Evolutionary conservation across 1,140 invertebrate species (phyloP), one percentile per base, ranked within the genome.

Genomic region (Drosophila watanabei): DNA sequence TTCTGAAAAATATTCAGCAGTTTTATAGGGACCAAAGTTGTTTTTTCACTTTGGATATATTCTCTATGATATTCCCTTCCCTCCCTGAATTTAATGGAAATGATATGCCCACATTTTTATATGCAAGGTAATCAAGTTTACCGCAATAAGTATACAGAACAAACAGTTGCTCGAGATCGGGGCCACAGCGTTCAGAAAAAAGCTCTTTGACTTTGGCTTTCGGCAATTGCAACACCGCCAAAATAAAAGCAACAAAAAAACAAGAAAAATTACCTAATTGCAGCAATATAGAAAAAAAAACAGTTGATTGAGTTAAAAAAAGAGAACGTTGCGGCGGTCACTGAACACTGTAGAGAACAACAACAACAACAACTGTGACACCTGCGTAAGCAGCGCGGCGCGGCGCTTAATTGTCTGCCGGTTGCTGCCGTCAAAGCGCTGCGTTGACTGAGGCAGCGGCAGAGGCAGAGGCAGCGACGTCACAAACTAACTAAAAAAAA

Each of bases 321-420:
- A 72, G 56, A 69, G 56, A 71, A 81, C 78, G 73, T 85, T 85
- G 49, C 32, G 56, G 51, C 46, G 64, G 75, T 75, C 68, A 70
- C 57, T 82, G 59, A 56, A n/a, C 33, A 56, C 63, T 54, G 54
- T 56, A 24, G 30, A 64, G 33, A 43, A 63, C 35, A 71, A 51
- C 63, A 49, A 59, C 54, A 58, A 37, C 24, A 56, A 56, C 56
- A 59, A 33, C 28, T 45, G 30, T 20, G 61, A 64, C 58, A 68
- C 57, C 64, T 68, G 57, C 41, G 41, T 68, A 62, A 68, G 58
- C 63, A 41, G 54, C 63, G 64, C 51, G 48, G 61, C 20, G 58
- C 69, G 56, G 32, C 49, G 58, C 52, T 75, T 80, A 66, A 80
- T 71, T 82, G 73, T 68, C 51, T 45, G 32, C 39, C 46, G 72